Evolutionary conservation across 2,888 invertebrate genomes (phyloP).

Genomic region (Tuberolachnus salignus): DNA sequence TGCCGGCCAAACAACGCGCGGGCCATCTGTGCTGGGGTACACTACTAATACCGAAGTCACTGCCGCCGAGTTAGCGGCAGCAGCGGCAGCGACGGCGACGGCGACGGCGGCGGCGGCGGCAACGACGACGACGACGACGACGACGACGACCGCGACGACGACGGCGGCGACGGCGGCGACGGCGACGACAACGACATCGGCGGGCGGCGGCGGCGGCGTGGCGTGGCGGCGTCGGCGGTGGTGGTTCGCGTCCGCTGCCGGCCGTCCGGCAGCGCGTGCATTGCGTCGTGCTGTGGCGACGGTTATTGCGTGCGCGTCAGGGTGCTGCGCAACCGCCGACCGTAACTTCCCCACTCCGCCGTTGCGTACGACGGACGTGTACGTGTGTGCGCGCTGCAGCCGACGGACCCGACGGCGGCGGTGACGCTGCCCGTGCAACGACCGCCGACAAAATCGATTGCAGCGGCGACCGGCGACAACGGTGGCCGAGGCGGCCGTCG

Average conservation of each 20-base stretch:
- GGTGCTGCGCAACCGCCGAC: slow-evolving; percentile 44
- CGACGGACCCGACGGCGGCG: slow-evolving; percentile 16
- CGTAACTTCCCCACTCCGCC: slow-evolving; percentile 4
- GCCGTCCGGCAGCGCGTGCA: slow-evolving; percentile 54
- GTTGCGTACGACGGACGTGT: slow-evolving; percentile 13
- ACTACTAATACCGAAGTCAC: slow-evolving; percentile 25
- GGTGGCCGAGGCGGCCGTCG: slow-evolving; percentile 2
- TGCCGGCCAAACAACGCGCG: slow-evolving; percentile 51
- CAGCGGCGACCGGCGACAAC: slow-evolving; percentile 38
- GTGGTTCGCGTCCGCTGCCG: slow-evolving; percentile 52
- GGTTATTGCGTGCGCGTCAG: slow-evolving; percentile 46
- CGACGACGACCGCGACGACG: not conserved
- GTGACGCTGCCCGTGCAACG: slow-evolving; percentile 30
- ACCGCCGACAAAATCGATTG: slow-evolving; percentile 53
- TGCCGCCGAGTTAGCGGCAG: not conserved
- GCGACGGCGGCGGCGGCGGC: slow-evolving; percentile 9
- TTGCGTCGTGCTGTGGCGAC: slow-evolving; percentile 41
- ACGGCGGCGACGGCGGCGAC: not conserved
- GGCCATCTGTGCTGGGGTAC: slow-evolving; percentile 36
- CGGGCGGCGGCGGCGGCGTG: slow-evolving; percentile 4
- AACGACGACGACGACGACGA: not conserved
- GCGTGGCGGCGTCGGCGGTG: slow-evolving; percentile 1
- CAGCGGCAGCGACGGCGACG: slow-evolving; percentile 2
- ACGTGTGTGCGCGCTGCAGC: slow-evolving; percentile 17
- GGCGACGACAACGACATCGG: not conserved